Base-by-base conservation (phyloP, 2,888 invertebrate species). In the Griposia aprilina region DNA sequence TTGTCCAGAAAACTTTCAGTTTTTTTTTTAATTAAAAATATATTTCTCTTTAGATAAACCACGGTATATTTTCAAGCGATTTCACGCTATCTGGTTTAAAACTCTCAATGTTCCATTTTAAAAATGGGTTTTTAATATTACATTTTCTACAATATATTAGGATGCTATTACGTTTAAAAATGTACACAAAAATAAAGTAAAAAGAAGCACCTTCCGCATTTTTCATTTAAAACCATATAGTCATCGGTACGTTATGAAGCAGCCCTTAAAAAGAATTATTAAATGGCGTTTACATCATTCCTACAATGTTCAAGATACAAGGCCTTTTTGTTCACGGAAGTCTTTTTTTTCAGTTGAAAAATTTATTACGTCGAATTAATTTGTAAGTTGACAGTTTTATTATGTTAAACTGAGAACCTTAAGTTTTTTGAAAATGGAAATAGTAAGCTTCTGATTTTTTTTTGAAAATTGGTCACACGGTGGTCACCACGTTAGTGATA, bases 141-240 rank as follows among this genome's bases (percentile, higher is more conserved):
- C 41, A 74, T 45, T 52, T n/a, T 26, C 5, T 2, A 60, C 11
- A 59, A 30, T 7, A 63, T 41, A 45, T 45, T 30, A 41, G 52
- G 6, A 67, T n/a, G 15, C 23, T 60, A 74, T 74, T 48, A n/a
- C 13, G 52, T 41, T 45, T 80, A 23, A 70, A 80, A 78, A 63
- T 55, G 20, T 67, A 77, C 23, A 75, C 10, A 17, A 59, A 78
- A 79, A 82, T 70, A 57, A 81, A 80, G 70, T 52, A 69, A 79
- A 74, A 86, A 60, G 65, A 52, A 59, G 26, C 41, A 60, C 20
- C 41, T 75, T 74, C 57, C 69, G 72, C 63, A 81, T 81, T 62
- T 87, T 87, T 87, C 66, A 85, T 85, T 87, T 82, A 78, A 83
- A 85, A 80, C 73, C 76, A 80, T 82, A 89, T 85, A 87, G 60